Conservation (phyloP, 2,797 vertebrate species). For the Falco cherrug region DNA sequence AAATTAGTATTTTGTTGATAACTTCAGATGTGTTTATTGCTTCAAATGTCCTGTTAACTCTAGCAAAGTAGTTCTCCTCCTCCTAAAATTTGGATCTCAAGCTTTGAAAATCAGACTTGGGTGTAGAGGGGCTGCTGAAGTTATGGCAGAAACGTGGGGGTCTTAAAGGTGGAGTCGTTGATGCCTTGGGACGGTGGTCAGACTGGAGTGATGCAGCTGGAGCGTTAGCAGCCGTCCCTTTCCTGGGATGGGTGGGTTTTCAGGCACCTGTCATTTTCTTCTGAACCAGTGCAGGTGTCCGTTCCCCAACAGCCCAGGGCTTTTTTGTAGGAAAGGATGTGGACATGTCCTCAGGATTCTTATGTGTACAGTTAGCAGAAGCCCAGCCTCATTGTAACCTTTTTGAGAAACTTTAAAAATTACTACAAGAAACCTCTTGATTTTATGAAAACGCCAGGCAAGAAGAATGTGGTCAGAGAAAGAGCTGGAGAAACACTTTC, state of each 20-base stretch:
- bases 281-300: not conserved
- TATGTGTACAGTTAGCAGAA: not conserved
- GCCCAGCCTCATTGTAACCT: not conserved
- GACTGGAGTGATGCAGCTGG: not conserved
- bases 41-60: not conserved
- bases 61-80: not conserved
- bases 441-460: conserved; percentile 42
- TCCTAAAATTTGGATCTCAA: not conserved
- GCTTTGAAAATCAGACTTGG: not conserved
- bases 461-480: conserved; percentile 12
- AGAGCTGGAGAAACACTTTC: conserved; percentile 32
- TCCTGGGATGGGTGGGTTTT: not conserved
- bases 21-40: not conserved
- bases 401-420: not conserved
- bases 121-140: not conserved
- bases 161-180: not conserved
- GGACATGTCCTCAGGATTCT: not conserved
- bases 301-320: not conserved
- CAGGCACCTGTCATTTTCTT: conserved; percentile 8
- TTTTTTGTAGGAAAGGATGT: not conserved
- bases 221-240: not conserved
- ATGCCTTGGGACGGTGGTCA: not conserved
- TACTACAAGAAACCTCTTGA: not conserved
- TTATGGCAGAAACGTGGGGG: not conserved
- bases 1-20: not conserved